Evolutionary conservation across 2,113 vertebrate species (phyloP), one percentile per base, ranked within the genome.

Genomic region (Sisor rabdophorus): DNA sequence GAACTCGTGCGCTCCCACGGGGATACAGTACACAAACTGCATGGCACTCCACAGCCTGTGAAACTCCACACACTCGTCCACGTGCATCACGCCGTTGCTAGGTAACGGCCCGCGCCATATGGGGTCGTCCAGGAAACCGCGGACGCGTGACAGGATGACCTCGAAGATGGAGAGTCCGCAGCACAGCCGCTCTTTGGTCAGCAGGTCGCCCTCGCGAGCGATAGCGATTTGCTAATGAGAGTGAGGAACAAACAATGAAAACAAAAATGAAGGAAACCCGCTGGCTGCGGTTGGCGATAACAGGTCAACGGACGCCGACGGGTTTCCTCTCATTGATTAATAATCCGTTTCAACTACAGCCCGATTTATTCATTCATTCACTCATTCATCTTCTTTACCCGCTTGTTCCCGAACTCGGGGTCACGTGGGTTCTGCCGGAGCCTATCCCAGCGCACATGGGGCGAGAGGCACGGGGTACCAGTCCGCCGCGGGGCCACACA

Each of bases 11-110:
- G 93, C 90, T 48, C 94, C 94, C 77, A 95, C 94, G 0, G 94
- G 94, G 85, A 95, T 95, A 87, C 94, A 95, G 87, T 95, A 95
- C 13, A 95, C 94, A 1, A 95, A 95, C 84, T 95, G 94, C 94
- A 95, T 95, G 0, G 94, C 94, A 0, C 94, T 95, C 94, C 94
- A 95, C 11, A 95, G 91, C 13, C 94, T 85, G 76, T 95, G 94
- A 78, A 95, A 95, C 73, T 95, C 94, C 75, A 94, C 94, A 0
- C 94, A 95, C 81, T 95, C 94, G 0, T 95, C 94, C 86, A 95
- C 94, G 0, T 95, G 94, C 94, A 95, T 95, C 84, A 95, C 94
- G 0, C 94, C 94, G 0, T 95, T 95, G 89, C 92, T 94, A 71
- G 94, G 94, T 71, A 95, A 91, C 7, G 94, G 94, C 0, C 94